Base-by-base conservation (phyloP, 2,888 invertebrate species). In the Saturnia pavonia region DNA sequence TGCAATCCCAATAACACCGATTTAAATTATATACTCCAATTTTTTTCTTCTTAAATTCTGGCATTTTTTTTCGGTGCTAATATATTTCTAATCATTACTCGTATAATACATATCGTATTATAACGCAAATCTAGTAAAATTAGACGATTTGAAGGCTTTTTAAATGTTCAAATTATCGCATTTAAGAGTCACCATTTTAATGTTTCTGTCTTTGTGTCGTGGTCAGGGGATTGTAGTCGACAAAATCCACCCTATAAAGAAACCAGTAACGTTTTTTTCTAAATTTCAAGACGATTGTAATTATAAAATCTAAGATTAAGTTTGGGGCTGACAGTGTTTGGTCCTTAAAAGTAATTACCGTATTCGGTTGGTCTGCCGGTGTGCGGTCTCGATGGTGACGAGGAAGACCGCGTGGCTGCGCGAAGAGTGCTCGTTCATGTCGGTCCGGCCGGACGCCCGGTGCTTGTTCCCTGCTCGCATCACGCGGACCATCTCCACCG, bases 401-500 rank as follows among this genome's bases (percentile, higher is more conserved):
- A 99, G 97, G 91, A 99, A 99, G 77, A 99, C 99, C 70, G 99
- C 99, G 94, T 99, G 99, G 67, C 99, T 99, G 75, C 99, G 95
- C 57, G 99, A 99, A 82, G 99, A 99, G 91, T 99, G 99, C 89
- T 99, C 98, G 94, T 99, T 99, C 99, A 99, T 99, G 88, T 99
- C 98, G 70, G 99, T 99, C 74, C 98, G 96, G 42, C 97, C 99
- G 68, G 99, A 97, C n/a, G 99, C 98, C 80, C 99, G 96, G 91
- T 99, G 98, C 80, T 96, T 96, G 91, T 99, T 99, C 69, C 99
- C 99, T 67, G 96, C 95, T 78, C 96, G 96, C 99, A 99, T 99
- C 65, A 99, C 96, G 80, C 97, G 96, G 77, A 98, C 95, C 95
- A 99, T 99, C 92, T 99, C 99, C 78, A 96, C 96, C 19, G 98